These are phyloP conservation scores for Periophthalmus modestus DNA, from an alignment of 2,113 vertebrate genomes.

Conservation along the genomic window DNA sequence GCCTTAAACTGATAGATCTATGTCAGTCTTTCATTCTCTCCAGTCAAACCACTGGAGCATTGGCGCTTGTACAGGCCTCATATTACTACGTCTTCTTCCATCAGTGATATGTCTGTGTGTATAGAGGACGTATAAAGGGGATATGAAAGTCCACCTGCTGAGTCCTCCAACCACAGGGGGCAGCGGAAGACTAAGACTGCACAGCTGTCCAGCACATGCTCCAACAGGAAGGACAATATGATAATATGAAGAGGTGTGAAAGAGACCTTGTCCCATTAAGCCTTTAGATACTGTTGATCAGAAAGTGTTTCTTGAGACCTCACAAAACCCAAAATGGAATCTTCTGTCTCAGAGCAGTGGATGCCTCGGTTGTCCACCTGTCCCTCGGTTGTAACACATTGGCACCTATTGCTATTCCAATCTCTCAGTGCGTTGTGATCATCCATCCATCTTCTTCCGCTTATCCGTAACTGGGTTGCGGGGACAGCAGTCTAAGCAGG, in stretches of 20 bases:
- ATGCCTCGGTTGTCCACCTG: too few relatives aligned
- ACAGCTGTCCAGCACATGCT: constrained; percentile 57
- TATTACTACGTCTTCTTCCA: constrained; percentile 14
- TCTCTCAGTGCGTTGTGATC: too few relatives aligned
- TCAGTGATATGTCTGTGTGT: constrained; percentile 1
- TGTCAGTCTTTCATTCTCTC: background rate
- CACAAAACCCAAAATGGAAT: too few relatives aligned
- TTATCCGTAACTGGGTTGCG: too few relatives aligned
- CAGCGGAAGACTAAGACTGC: constrained; percentile 44
- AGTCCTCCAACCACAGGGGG: constrained; percentile 63
- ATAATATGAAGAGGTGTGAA: constrained; percentile 18
- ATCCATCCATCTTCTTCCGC: too few relatives aligned
- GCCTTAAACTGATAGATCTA: background rate
- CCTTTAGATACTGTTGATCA: background rate
- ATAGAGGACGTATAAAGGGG: constrained; percentile 66
- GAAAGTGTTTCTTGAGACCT: too few relatives aligned
- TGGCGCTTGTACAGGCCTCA: background rate
- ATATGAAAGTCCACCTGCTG: constrained; percentile 56
- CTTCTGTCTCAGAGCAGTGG: too few relatives aligned
- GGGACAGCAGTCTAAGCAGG: too few relatives aligned
- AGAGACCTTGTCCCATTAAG: background rate
- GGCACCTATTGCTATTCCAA: too few relatives aligned
- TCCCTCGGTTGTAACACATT: too few relatives aligned
- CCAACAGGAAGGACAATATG: constrained; percentile 14
- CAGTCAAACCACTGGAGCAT: background rate